Evolutionary conservation across 2,888 invertebrate species (phyloP).

Genomic region (Allygus modestus): DNA sequence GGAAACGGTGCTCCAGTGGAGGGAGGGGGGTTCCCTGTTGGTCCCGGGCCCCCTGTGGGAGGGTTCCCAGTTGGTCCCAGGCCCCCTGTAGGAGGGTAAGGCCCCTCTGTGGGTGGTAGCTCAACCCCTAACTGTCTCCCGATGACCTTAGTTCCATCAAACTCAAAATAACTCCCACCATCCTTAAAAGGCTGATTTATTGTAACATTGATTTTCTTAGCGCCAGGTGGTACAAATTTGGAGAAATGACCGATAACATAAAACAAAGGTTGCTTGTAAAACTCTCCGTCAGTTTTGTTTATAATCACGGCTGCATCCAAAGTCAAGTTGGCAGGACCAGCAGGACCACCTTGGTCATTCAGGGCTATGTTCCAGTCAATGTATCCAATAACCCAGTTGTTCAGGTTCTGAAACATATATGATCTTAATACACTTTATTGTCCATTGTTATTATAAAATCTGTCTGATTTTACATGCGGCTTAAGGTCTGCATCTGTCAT

Average conservation of each 20-base stretch:
- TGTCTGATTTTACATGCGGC: too few relatives aligned
- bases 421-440: too few relatives aligned
- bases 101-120: not conserved
- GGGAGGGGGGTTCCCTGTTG: not conserved
- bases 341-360: conserved; percentile 18
- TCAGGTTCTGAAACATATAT: conserved; percentile 29
- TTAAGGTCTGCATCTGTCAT: too few relatives aligned
- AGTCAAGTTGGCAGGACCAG: not conserved
- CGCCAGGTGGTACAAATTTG: conserved; percentile 26
- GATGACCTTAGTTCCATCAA: not conserved
- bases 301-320: conserved; percentile 41
- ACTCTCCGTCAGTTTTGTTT: conserved; percentile 21
- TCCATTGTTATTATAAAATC: too few relatives aligned
- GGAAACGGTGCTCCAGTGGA: conserved; percentile 20
- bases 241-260: conserved; percentile 51
- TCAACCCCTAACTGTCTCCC: not conserved
- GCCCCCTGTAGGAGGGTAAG: not conserved
- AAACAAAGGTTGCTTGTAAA: conserved; percentile 49
- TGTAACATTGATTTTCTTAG: conserved; percentile 25
- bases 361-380: conserved; percentile 44
- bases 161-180: not conserved
- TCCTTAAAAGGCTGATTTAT: conserved; percentile 6
- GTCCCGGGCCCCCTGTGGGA: not conserved
- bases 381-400: conserved; percentile 24
- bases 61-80: not conserved